phyloP scores from a whole-genome alignment of 2,113 vertebrate genomes.

The Lipotes vexillifer region DNA sequence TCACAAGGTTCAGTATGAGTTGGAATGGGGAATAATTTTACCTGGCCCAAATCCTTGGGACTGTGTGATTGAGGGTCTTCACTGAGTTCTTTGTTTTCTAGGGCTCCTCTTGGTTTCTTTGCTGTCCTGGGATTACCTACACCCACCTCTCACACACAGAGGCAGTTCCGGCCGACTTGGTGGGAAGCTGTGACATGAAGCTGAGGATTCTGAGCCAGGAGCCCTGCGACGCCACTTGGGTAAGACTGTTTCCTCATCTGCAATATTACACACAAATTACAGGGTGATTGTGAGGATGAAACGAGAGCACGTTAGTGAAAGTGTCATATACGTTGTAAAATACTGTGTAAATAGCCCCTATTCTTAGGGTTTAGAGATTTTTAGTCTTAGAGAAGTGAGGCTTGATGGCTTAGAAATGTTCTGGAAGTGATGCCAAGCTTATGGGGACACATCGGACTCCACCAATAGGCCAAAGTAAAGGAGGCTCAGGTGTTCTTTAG shows the following conservation, averaged over 20 bases:
- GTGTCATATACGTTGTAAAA: background rate
- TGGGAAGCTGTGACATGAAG: background rate
- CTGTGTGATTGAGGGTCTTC: background rate
- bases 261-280: background rate
- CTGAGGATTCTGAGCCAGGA: background rate
- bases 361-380: background rate
- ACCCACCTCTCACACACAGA: too few species aligned
- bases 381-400: background rate
- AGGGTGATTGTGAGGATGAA: background rate
- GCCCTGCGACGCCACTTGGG: background rate
- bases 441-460: background rate
- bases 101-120: background rate
- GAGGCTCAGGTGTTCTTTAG: background rate
- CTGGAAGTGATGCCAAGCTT: background rate
- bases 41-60: background rate
- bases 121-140: background rate
- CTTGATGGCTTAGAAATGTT: background rate
- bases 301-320: too few species aligned
- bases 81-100: background rate
- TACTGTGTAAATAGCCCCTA: background rate
- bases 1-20: background rate
- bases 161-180: fast-evolving
- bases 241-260: background rate
- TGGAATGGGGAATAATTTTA: background rate
- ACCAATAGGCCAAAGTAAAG: background rate